These are phyloP conservation scores for Phoenicopterus ruber DNA, from an alignment of 2,113 vertebrate genomes.

Conservation along the genomic window DNA sequence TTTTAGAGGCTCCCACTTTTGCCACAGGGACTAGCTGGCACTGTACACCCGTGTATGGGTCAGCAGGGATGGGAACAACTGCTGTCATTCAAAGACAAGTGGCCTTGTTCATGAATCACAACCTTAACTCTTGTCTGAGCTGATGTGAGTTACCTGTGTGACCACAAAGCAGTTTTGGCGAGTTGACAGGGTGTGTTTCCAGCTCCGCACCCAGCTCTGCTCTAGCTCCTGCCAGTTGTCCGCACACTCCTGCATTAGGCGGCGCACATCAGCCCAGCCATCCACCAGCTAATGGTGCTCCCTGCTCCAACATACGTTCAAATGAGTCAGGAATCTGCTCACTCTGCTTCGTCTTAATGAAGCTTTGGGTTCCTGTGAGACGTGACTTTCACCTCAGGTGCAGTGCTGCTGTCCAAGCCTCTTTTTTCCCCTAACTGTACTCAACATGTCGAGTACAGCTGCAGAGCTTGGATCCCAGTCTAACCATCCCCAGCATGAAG, in stretches of 20 bases:
- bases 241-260: accelerated
- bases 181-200: not conserved
- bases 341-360: not conserved
- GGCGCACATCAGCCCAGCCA: not conserved
- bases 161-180: not conserved
- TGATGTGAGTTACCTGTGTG: not conserved
- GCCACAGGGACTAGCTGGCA: not conserved
- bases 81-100: not conserved
- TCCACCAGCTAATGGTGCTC: not conserved
- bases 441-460: not conserved
- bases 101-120: accelerated
- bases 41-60: not conserved
- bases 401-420: not conserved
- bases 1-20: not conserved
- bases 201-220: not conserved
- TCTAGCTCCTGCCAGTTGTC: not conserved
- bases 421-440: not conserved
- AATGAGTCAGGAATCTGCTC: not conserved
- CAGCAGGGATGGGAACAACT: not conserved
- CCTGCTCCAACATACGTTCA: accelerated
- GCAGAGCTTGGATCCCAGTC: not conserved
- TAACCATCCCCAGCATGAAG: not conserved
- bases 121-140: not conserved
- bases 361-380: not conserved
- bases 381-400: not conserved